phyloP scores from a whole-genome alignment of 2,888 invertebrate species.

The Endomychus coccineus region DNA sequence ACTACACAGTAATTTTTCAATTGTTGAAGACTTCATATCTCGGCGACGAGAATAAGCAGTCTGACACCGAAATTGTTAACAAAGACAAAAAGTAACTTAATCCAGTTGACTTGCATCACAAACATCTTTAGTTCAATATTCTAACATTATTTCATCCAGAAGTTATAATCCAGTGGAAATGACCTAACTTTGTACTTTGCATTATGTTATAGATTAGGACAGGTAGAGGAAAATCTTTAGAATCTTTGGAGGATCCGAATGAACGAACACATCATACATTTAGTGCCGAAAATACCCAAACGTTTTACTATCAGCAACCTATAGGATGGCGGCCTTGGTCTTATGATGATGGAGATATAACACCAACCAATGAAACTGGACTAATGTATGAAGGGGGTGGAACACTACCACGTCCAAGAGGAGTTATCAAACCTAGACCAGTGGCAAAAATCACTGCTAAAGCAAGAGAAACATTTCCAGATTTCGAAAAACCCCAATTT shows the following conservation, averaged over 20 bases:
- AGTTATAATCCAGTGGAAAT: too few relatives aligned
- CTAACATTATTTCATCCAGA: too few relatives aligned
- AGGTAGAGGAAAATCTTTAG: slow-evolving; percentile 77
- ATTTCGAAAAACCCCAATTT: slow-evolving; percentile 44
- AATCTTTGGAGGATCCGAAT: slow-evolving; percentile 74
- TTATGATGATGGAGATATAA: slow-evolving; percentile 86
- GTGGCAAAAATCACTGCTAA: slow-evolving; percentile 68
- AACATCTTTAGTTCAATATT: too few relatives aligned
- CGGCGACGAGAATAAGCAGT: too few relatives aligned
- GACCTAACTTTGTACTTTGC: too few relatives aligned
- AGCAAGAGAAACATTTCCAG: slow-evolving; percentile 43
- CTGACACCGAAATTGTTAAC: too few relatives aligned
- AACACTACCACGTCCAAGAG: slow-evolving; percentile 78
- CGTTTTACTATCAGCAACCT: slow-evolving; percentile 48
- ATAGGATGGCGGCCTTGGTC: slow-evolving; percentile 61
- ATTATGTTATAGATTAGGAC: slow-evolving; percentile 71
- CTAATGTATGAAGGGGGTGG: slow-evolving; percentile 62
- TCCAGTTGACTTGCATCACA: too few relatives aligned
- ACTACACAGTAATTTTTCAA: too few relatives aligned
- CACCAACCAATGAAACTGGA: slow-evolving; percentile 71
- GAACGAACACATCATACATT: slow-evolving; percentile 58
- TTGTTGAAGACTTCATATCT: too few relatives aligned
- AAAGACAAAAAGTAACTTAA: too few relatives aligned
- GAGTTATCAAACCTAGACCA: slow-evolving; percentile 71
- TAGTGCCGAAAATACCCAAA: slow-evolving; percentile 52